Evolutionary conservation across 2,797 vertebrate genomes (phyloP).

Genomic region (Leptodactylus fallax): DNA sequence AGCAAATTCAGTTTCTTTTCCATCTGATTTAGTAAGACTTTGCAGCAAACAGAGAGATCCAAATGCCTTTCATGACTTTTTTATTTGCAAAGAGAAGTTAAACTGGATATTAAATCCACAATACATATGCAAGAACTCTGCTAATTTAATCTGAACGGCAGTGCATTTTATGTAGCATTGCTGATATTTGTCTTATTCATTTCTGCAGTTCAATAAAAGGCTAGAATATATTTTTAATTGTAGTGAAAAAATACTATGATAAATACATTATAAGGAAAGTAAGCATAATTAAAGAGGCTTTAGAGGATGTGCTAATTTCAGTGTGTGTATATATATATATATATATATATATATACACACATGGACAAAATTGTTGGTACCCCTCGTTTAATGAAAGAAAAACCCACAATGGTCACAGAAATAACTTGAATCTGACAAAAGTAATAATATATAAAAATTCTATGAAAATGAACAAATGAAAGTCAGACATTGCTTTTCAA

Average conservation of each 20-base stretch:
- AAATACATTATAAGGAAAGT: neutral
- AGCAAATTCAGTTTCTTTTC: slow-evolving; percentile 29
- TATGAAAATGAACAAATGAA: too few relatives aligned
- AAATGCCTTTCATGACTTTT: slow-evolving; percentile 36
- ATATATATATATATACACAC: too few relatives aligned
- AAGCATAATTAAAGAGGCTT: neutral
- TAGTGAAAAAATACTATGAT: neutral
- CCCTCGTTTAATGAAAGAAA: too few relatives aligned
- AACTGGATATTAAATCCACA: slow-evolving; percentile 30
- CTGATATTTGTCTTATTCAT: neutral
- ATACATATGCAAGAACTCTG: slow-evolving; percentile 12
- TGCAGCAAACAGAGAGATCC: slow-evolving; percentile 26
- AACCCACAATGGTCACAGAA: too few relatives aligned
- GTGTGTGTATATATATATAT: too few relatives aligned
- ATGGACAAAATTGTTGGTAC: too few relatives aligned
- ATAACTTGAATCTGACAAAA: too few relatives aligned
- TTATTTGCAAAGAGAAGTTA: slow-evolving; percentile 41
- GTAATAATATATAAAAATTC: too few relatives aligned
- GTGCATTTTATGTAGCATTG: neutral
- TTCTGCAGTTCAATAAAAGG: neutral
- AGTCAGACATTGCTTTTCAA: too few relatives aligned
- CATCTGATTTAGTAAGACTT: slow-evolving; percentile 45
- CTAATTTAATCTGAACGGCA: slow-evolving; percentile 15
- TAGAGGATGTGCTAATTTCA: too few relatives aligned
- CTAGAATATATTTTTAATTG: neutral